Evolutionary conservation across 2,888 invertebrate species (phyloP).

Genomic region (Crocallis elinguaria): DNA sequence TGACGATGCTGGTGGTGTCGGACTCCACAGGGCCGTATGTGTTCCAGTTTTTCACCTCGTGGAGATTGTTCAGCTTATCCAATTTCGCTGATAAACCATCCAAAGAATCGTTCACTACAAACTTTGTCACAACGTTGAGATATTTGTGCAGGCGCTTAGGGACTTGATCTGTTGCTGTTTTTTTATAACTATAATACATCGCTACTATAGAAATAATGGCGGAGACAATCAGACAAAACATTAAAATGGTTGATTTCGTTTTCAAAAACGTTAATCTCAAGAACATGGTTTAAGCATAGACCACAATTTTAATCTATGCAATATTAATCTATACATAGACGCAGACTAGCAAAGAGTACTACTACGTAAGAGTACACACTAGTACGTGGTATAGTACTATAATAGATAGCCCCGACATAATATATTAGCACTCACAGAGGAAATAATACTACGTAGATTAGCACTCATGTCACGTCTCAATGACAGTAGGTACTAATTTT

Average conservation of each 20-base stretch:
- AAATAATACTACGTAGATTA: too few relatives aligned
- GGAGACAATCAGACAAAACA: neutral
- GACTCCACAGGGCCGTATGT: conserved; percentile 35
- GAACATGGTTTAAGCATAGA: too few relatives aligned
- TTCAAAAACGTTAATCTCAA: neutral
- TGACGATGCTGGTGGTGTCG: conserved; percentile 43
- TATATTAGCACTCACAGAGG: too few relatives aligned
- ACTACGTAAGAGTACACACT: too few relatives aligned
- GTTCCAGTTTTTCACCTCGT: conserved; percentile 39
- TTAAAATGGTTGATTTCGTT: neutral
- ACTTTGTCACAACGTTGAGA: conserved; percentile 25
- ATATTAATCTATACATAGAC: too few relatives aligned
- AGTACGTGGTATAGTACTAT: too few relatives aligned
- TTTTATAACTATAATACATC: neutral
- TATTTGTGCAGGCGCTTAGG: conserved; percentile 33
- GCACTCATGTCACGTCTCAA: too few relatives aligned
- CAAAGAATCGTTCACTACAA: neutral
- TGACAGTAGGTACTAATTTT: too few relatives aligned
- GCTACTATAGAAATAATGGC: neutral
- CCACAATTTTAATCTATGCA: too few relatives aligned
- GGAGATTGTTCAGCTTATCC: conserved; percentile 40
- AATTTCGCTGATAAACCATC: conserved; percentile 20
- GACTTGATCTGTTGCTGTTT: neutral
- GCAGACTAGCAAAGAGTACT: too few relatives aligned
- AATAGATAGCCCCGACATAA: too few relatives aligned